Evolutionary conservation across 2,888 invertebrate species (phyloP).

Genomic region (Strigamia maritima): DNA sequence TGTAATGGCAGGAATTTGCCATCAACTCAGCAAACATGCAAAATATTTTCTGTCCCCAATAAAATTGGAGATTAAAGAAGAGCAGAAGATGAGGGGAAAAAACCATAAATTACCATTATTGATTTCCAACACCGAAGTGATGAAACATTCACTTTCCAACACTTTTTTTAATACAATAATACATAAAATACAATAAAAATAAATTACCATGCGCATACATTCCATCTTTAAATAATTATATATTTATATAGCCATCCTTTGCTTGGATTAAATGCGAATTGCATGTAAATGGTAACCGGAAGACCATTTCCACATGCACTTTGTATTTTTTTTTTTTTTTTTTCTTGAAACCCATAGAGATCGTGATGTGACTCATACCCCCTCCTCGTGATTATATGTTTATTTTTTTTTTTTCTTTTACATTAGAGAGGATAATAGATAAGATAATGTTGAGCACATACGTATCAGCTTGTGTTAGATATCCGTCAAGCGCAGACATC

Average conservation of each 20-base stretch:
- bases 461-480: conserved; percentile 28
- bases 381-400: neutral
- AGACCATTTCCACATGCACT: neutral
- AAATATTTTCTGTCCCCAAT: neutral
- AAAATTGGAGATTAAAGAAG: neutral
- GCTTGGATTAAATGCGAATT: neutral
- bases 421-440: neutral
- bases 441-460: conserved; percentile 1
- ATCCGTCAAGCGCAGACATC: conserved; percentile 23
- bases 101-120: neutral
- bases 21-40: neutral
- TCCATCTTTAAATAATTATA: neutral
- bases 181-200: too few relatives aligned
- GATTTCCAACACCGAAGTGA: neutral
- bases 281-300: neutral
- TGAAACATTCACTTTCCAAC: neutral
- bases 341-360: too few relatives aligned
- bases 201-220: too few relatives aligned
- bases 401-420: neutral
- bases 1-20: neutral
- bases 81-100: neutral
- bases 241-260: neutral
- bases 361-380: neutral
- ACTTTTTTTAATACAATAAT: too few relatives aligned
- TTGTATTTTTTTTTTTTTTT: too few relatives aligned